Conservation (phyloP, 2,888 invertebrate genomes). For the Dyspetes luteomarginatus region DNA sequence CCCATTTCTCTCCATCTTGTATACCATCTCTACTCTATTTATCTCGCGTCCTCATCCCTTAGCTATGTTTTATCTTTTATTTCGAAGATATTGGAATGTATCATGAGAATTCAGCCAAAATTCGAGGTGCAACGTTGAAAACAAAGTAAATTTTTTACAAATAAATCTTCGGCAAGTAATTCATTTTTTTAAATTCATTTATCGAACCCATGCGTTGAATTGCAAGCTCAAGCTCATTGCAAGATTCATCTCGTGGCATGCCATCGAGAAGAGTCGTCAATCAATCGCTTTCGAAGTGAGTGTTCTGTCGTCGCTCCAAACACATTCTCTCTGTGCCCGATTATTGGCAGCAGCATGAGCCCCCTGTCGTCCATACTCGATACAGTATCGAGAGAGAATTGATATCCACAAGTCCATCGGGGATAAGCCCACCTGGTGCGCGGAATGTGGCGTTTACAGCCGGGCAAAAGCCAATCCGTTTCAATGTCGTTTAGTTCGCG, state of each 20-base stretch:
- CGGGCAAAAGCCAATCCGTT: slow-evolving; percentile 47
- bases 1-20: slow-evolving; percentile 60
- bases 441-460: slow-evolving; percentile 57
- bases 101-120: slow-evolving; percentile 15
- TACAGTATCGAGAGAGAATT: slow-evolving; percentile 50
- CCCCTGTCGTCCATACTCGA: slow-evolving; percentile 30
- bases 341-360: slow-evolving; percentile 18
- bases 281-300: slow-evolving; percentile 34
- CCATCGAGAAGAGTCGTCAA: slow-evolving; percentile 40
- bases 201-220: too few relatives aligned
- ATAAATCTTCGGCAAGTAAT: too few relatives aligned
- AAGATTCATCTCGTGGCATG: neutral
- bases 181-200: too few relatives aligned
- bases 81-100: slow-evolving; percentile 10
- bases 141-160: neutral
- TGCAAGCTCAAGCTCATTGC: too few relatives aligned
- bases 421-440: slow-evolving; percentile 67
- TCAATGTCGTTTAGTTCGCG: slow-evolving; percentile 20
- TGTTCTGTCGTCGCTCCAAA: slow-evolving; percentile 19
- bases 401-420: slow-evolving; percentile 63
- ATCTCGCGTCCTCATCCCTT: neutral
- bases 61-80: neutral
- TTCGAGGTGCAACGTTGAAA: slow-evolving; percentile 20
- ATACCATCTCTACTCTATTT: slow-evolving; percentile 19
- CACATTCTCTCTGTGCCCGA: slow-evolving; percentile 24